Evolutionary conservation across 2,113 vertebrate genomes (phyloP).

Genomic region (Pomatostomus ruficeps): DNA sequence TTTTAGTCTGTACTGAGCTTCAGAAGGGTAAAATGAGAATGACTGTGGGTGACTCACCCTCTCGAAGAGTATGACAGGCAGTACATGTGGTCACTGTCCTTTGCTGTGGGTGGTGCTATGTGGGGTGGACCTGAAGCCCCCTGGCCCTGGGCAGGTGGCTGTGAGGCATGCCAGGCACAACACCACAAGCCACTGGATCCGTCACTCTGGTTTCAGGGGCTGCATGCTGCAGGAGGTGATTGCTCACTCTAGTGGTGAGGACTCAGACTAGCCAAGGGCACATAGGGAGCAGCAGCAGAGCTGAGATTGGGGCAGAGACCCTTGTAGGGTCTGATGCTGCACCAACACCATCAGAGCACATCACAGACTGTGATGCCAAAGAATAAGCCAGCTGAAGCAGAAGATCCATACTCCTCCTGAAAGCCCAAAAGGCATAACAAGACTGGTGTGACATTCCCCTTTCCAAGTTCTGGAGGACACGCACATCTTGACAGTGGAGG

Average conservation of each 20-base stretch:
- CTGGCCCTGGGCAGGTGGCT: background rate
- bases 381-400: background rate
- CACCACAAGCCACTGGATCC: fast-evolving
- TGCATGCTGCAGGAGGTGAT: background rate
- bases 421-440: background rate
- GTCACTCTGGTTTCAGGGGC: fast-evolving
- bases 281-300: background rate
- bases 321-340: background rate
- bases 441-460: fast-evolving
- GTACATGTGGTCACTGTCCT: background rate
- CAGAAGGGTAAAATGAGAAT: background rate
- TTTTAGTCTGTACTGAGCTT: background rate
- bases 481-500: background rate
- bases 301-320: background rate
- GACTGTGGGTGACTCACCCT: background rate
- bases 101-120: background rate
- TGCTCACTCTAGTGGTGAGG: fast-evolving
- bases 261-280: background rate
- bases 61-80: fast-evolving
- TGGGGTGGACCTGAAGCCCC: background rate
- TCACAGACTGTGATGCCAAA: background rate
- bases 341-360: background rate
- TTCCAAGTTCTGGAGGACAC: background rate
- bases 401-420: background rate
- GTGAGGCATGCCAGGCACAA: background rate